Percentiles rank a stretch among this genome's conserved stretches.
Evolutionary conservation across 2,888 invertebrate species (phyloP).

Genomic region (Perizoma affinitatum): DNA sequence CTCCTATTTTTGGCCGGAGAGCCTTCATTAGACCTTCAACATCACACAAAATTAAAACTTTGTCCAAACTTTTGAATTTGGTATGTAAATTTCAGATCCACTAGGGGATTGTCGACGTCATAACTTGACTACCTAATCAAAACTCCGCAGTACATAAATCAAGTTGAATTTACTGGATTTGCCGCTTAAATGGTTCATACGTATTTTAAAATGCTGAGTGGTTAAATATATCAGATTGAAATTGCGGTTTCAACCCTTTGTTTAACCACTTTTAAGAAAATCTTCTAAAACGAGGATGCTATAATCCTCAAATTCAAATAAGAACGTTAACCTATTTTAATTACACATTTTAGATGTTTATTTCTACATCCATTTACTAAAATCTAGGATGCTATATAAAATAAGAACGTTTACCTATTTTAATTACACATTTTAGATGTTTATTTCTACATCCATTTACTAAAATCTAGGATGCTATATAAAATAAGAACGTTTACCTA

Average conservation of each 20-base stretch:
- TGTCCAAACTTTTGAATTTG: conserved; percentile 11
- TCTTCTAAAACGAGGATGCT: too few relatives aligned
- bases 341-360: too few relatives aligned
- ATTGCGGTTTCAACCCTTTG: not conserved
- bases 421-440: too few relatives aligned
- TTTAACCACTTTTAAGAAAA: too few relatives aligned
- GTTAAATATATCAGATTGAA: not conserved
- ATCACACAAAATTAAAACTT: conserved; percentile 23
- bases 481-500: too few relatives aligned
- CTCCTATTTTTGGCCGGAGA: not conserved
- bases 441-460: too few relatives aligned
- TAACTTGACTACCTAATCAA: conserved; percentile 15
- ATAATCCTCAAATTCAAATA: too few relatives aligned
- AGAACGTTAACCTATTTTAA: too few relatives aligned
- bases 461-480: too few relatives aligned
- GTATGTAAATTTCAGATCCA: conserved; percentile 19
- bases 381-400: too few relatives aligned
- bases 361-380: too few relatives aligned
- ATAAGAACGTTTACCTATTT: too few relatives aligned
- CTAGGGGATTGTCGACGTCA: conserved; percentile 25
- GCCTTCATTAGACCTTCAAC: conserved; percentile 10
- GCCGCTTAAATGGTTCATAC: not conserved
- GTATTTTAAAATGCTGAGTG: not conserved
- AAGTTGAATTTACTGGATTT: conserved; percentile 10
- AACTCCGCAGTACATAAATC: conserved; percentile 25